A percentile compares a stretch with the other conserved stretches of the same genome.
Conservation (phyloP, 2,888 invertebrate genomes). For the Labia minor region DNA sequence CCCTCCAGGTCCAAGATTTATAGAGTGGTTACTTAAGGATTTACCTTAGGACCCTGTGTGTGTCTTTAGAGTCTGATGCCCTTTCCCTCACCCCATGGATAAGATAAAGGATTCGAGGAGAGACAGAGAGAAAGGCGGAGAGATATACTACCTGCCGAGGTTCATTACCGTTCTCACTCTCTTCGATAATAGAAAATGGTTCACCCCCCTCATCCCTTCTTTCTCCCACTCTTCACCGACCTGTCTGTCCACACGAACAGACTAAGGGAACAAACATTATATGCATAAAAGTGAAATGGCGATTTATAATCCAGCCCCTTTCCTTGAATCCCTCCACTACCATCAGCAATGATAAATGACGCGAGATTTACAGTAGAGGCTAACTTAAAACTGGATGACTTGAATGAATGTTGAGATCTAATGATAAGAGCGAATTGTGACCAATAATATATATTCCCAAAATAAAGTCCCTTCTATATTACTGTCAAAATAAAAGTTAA, state of each 20-base stretch:
- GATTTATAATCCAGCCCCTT: neutral
- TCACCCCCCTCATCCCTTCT: no score
- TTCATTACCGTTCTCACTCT: neutral
- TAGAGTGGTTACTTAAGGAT: constrained; percentile 13
- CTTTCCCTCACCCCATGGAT: neutral
- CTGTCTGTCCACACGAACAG: neutral
- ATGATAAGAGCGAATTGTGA: neutral
- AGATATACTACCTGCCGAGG: constrained; percentile 5
- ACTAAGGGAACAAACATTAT: neutral
- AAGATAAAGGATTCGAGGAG: neutral
- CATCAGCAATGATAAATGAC: constrained; percentile 3
- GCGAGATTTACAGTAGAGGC: neutral
- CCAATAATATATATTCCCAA: constrained; percentile 13
- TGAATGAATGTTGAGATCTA: neutral
- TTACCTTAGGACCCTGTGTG: constrained; percentile 1
- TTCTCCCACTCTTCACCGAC: no score
- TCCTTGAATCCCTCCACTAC: no score
- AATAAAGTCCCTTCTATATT: neutral
- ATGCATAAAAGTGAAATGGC: constrained; percentile 9
- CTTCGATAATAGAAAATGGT: neutral
- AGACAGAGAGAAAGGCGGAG: no score
- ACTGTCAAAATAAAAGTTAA: constrained; percentile 9
- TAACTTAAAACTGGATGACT: constrained; percentile 3
- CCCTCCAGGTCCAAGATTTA: neutral
- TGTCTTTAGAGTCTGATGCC: neutral